Percentiles rank a stretch among this genome's conserved stretches.
phyloP scores from a whole-genome alignment of 2,113 vertebrate genomes.

The Burhinus oedicnemus region DNA sequence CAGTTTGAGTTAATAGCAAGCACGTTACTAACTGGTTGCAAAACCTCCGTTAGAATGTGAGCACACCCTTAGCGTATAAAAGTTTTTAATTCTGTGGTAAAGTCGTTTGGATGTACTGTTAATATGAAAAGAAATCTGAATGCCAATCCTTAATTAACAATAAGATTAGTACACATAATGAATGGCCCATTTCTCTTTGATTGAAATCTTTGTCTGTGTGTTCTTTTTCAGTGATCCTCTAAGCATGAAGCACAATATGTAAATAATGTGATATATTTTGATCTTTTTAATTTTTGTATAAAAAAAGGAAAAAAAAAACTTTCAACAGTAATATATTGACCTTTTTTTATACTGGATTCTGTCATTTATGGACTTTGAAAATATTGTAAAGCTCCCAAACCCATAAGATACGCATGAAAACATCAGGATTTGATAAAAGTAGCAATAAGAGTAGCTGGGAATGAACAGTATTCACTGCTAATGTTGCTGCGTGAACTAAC shows the following conservation, averaged over 20 bases:
- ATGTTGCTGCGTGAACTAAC: slow-evolving; percentile 51
- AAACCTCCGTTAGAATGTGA: neutral
- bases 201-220: slow-evolving; percentile 44
- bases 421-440: neutral
- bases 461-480: slow-evolving; percentile 30
- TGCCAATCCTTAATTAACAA: neutral
- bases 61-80: neutral
- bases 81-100: neutral
- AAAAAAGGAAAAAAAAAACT: slow-evolving; percentile 71
- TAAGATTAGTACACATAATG: neutral
- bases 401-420: neutral
- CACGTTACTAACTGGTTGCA: neutral
- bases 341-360: slow-evolving; percentile 72
- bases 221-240: slow-evolving; percentile 90
- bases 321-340: slow-evolving; percentile 92
- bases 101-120: neutral
- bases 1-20: neutral
- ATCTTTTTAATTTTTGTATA: slow-evolving; percentile 77
- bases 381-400: slow-evolving; percentile 33
- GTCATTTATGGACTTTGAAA: slow-evolving; percentile 57
- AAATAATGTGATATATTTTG: slow-evolving; percentile 89
- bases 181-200: neutral
- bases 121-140: neutral
- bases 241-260: slow-evolving; percentile 81
- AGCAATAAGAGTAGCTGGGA: neutral